Evolutionary conservation across 2,797 vertebrate species (phyloP).

Genomic region (Catostomus latipinnis): DNA sequence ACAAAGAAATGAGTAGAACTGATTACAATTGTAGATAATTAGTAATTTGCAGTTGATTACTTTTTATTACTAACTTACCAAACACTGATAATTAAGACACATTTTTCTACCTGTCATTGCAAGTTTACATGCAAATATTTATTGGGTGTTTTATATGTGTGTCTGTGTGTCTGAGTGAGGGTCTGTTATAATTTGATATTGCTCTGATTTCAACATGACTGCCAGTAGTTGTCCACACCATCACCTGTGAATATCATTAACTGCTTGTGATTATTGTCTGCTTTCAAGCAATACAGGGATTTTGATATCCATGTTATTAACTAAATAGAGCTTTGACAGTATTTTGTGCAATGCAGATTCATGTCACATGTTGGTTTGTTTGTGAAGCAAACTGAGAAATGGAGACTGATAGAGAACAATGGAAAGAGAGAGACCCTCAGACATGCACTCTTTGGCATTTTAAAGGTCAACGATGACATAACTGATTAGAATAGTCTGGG

Average conservation of each 20-base stretch:
- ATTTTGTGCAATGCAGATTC: slow-evolving; percentile 3
- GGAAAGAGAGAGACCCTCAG: slow-evolving; percentile 14
- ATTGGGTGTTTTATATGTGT: slow-evolving; percentile 32
- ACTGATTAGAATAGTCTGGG: slow-evolving; percentile 48
- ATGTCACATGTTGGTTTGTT: neutral
- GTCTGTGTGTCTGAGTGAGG: slow-evolving; percentile 9
- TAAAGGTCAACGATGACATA: slow-evolving; percentile 59
- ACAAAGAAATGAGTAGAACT: too few species aligned
- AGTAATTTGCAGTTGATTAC: too few species aligned
- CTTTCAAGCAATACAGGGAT: slow-evolving; percentile 39
- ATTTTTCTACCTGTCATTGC: slow-evolving; percentile 17
- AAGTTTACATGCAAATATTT: slow-evolving; percentile 36
- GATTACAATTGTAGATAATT: too few species aligned
- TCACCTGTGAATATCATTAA: slow-evolving; percentile 52
- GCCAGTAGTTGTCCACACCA: slow-evolving; percentile 30
- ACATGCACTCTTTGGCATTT: slow-evolving; percentile 5
- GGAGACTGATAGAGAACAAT: neutral
- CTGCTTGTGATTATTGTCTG: slow-evolving; percentile 49
- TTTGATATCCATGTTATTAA: slow-evolving; percentile 37
- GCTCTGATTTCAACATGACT: slow-evolving; percentile 34
- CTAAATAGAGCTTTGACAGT: slow-evolving; percentile 15
- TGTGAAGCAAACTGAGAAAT: too few species aligned
- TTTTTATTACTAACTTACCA: too few species aligned
- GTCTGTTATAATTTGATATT: slow-evolving; percentile 37
- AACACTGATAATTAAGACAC: neutral